Evolutionary conservation across 2,888 invertebrate genomes (phyloP), one percentile per base, ranked within the genome.

Genomic region (Drosophila koepferae): DNA sequence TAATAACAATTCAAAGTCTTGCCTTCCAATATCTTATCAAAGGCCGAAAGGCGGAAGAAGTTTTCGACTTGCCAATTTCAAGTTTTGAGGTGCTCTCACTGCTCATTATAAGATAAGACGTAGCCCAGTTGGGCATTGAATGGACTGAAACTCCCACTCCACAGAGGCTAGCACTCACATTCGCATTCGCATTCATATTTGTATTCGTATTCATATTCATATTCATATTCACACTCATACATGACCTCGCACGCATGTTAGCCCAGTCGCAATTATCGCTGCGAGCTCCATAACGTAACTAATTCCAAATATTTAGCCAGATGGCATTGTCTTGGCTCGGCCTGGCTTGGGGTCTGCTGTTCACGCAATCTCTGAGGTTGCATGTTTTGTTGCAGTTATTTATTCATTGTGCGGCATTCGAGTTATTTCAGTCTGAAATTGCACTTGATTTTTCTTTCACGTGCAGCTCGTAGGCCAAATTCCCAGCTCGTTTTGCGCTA

Each of bases 371-470:
- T 63, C 60, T 60, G 72, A 69, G 70, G 77, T 89, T 85, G 84
- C 84, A 85, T 85, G 84, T 71, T 83, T 83, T 62, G 54, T 63
- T 63, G 82, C 75, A 86, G 80, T 86, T 77, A 65, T 61, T 73
- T 86, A 74, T 84, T 75, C 86, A 86, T 74, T 86, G 89, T 81
- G 81, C 63, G 86, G 86, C 81, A 86, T 79, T 72, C 72, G 69
- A 76, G 84, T 12, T 51, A 84, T 85, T 76, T 71, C 71, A 75
- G 87, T 49, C 86, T 81, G 62, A 79, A 83, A 83, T 88, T 74
- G 86, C 89, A 72, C 55, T 59, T 67, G 58, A 78, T 65, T 63
- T 74, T 74, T 78, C 61, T 61, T 77, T 80, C 69, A 73, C 73
- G 68, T 76, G 74, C 77, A 63, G 59, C 44, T 62, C 68, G 60